A percentile compares a stretch with the other conserved stretches of the same genome.
phyloP scores from a whole-genome alignment of 2,797 vertebrate species.

The Lepidocolaptes lacrymiger region DNA sequence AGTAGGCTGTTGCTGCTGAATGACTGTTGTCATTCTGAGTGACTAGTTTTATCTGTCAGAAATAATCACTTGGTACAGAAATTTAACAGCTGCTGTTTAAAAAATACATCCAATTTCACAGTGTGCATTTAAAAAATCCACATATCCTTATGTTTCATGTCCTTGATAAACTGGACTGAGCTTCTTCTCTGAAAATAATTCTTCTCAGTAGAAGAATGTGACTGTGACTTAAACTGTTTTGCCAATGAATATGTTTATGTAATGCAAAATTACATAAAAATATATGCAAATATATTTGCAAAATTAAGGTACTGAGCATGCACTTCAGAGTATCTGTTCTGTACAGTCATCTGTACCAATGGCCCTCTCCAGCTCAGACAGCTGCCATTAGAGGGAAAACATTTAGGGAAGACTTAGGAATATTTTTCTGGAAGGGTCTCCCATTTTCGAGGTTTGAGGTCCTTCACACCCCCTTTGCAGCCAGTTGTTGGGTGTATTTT shows the following conservation, averaged over 20 bases:
- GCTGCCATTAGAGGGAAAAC: background rate
- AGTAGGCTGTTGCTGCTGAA: background rate
- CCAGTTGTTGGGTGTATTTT: background rate
- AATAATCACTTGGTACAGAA: background rate
- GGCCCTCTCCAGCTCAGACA: background rate
- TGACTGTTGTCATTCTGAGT: background rate
- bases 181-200: background rate
- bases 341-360: fast-evolving
- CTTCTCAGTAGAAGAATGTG: background rate
- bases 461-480: background rate
- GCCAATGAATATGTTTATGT: background rate
- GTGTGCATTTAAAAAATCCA: background rate
- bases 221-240: background rate
- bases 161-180: background rate
- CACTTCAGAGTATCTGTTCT: background rate
- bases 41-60: background rate
- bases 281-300: background rate
- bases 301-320: background rate
- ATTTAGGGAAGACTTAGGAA: background rate
- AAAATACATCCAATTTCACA: background rate
- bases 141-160: background rate
- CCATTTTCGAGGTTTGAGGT: background rate
- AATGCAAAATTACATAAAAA: background rate
- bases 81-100: background rate
- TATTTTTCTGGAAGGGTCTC: background rate